These are phyloP conservation scores for Sterna hirundo DNA, from an alignment of 2,113 vertebrate species.

Conservation along the genomic window DNA sequence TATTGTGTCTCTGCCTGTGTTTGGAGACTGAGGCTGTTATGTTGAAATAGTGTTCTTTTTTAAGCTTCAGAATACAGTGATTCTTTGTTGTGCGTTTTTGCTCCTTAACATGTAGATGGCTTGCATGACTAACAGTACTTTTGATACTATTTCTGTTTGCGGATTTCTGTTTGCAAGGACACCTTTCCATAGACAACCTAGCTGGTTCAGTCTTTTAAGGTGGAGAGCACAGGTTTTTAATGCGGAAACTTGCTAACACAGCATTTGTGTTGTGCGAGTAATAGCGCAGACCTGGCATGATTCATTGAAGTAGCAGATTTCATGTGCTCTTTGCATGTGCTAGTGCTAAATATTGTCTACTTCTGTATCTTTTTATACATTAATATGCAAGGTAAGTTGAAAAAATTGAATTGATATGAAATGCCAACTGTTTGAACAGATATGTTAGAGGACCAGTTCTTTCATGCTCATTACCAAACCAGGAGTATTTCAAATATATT, in stretches of 20 bases:
- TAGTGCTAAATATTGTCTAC: background rate
- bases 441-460: background rate
- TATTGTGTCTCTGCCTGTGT: background rate
- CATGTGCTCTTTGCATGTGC: background rate
- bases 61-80: background rate
- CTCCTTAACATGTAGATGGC: rapidly evolving
- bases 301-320: background rate
- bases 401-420: background rate
- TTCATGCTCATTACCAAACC: background rate
- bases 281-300: background rate
- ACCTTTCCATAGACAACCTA: background rate
- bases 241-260: background rate
- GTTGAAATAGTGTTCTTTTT: background rate
- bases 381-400: background rate
- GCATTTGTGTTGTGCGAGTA: background rate
- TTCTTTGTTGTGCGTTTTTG: background rate
- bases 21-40: background rate
- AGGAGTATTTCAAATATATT: background rate
- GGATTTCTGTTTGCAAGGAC: background rate
- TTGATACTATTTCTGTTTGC: background rate
- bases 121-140: background rate
- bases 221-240: background rate
- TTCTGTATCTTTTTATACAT: background rate
- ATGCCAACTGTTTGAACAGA: background rate
- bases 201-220: background rate